Conservation (phyloP, 2,888 invertebrate species). For the Ophion ventricosus region DNA sequence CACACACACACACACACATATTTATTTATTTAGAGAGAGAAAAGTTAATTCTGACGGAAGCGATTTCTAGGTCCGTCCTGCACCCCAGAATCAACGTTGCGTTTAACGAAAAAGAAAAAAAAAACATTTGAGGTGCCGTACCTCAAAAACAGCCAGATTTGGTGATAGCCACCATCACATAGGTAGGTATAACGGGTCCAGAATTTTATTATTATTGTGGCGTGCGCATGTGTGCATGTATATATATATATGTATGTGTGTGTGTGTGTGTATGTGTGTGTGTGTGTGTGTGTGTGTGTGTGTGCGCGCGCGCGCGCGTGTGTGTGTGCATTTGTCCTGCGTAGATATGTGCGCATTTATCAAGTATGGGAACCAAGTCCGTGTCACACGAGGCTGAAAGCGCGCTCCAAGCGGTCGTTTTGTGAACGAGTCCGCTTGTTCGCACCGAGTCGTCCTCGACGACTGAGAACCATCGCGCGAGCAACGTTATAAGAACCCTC, state of each 20-base stretch:
- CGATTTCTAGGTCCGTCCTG: background rate
- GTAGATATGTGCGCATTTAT: slow-evolving; percentile 20
- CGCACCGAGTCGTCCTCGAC: background rate
- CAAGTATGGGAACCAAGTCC: slow-evolving; percentile 45
- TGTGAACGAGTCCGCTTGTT: background rate
- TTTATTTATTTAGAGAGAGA: background rate
- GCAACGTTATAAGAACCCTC: slow-evolving; percentile 4
- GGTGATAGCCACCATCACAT: background rate
- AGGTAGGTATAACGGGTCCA: background rate
- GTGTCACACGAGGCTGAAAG: slow-evolving; percentile 62
- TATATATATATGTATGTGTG: slow-evolving; percentile 25
- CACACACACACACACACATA: background rate
- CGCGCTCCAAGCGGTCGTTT: slow-evolving; percentile 24
- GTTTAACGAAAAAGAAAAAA: background rate
- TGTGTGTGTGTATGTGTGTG: slow-evolving; percentile 12
- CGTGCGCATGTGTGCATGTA: too few species aligned
- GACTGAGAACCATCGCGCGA: slow-evolving; percentile 53
- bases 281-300: background rate
- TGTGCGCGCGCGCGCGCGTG: background rate
- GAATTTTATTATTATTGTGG: background rate
- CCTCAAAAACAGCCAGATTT: background rate
- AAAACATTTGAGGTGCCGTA: background rate
- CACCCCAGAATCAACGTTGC: background rate
- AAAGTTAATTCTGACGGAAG: background rate
- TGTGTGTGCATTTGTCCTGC: slow-evolving; percentile 1